A percentile compares a stretch with the other conserved stretches of the same genome.
Evolutionary conservation across 2,797 vertebrate species (phyloP).

Genomic region (Anabacerthia variegaticeps): DNA sequence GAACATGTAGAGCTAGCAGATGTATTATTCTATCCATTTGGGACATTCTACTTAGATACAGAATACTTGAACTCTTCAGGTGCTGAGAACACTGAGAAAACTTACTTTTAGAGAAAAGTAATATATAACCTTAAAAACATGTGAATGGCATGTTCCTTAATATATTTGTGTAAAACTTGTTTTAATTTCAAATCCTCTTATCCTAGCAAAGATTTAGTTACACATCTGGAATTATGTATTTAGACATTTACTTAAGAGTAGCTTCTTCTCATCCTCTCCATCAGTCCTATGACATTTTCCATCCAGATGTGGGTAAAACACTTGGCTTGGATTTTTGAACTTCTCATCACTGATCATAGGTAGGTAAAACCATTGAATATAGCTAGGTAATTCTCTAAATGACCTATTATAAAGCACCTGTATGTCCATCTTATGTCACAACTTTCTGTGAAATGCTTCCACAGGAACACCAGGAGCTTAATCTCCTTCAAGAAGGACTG

Average conservation of each 20-base stretch:
- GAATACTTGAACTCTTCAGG: background rate
- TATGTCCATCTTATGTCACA: background rate
- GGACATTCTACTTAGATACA: background rate
- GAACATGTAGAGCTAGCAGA: background rate
- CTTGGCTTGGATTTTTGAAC: background rate
- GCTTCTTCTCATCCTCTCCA: background rate
- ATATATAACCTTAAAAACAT: background rate
- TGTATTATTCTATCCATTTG: background rate
- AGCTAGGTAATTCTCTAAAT: background rate
- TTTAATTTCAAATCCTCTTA: background rate
- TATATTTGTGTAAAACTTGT: background rate
- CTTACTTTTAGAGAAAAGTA: background rate
- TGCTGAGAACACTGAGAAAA: background rate
- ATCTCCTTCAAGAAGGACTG: background rate
- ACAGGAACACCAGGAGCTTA: background rate
- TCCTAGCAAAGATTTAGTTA: background rate
- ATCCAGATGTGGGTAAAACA: background rate
- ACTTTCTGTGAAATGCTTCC: background rate
- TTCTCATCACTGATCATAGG: background rate
- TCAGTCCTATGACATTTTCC: background rate
- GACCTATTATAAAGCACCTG: background rate
- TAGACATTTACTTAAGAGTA: background rate
- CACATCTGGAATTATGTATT: background rate
- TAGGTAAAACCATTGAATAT: background rate
- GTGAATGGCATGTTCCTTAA: background rate